These are phyloP conservation scores for Dorcus parallelipipedus DNA, from an alignment of 2,888 invertebrate genomes.

Conservation along the genomic window DNA sequence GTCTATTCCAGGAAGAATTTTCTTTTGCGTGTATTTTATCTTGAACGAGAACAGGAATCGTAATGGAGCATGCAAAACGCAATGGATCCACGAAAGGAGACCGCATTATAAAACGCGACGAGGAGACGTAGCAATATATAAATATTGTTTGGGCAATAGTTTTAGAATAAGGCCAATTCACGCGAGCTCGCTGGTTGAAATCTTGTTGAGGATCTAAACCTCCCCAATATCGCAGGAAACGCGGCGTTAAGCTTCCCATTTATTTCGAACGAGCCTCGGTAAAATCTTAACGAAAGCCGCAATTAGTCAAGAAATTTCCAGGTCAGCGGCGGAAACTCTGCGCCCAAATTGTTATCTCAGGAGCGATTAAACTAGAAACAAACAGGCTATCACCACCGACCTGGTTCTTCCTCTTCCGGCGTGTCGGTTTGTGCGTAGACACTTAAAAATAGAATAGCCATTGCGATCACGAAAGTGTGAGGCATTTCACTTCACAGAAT, in stretches of 20 bases:
- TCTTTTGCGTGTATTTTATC: too few species aligned
- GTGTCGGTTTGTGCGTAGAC: conserved; percentile 34
- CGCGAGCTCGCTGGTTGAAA: too few species aligned
- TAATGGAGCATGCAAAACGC: too few species aligned
- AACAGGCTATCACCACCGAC: conserved; percentile 8
- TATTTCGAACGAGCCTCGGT: conserved; percentile 18
- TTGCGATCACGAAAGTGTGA: conserved; percentile 22
- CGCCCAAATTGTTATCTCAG: too few species aligned
- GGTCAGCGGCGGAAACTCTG: neutral
- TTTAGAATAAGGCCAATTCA: too few species aligned
- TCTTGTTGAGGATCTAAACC: neutral
- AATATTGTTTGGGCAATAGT: too few species aligned
- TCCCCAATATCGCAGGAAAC: conserved; percentile 16
- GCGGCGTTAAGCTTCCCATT: conserved; percentile 21
- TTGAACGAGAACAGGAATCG: too few species aligned
- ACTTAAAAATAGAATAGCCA: conserved; percentile 22
- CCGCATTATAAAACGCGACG: too few species aligned
- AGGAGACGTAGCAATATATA: too few species aligned
- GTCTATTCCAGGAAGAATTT: too few species aligned
- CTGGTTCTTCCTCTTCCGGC: conserved; percentile 36
- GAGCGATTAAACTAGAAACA: neutral
- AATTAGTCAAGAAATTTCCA: conserved; percentile 7
- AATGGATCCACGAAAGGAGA: too few species aligned
- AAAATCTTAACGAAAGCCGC: conserved; percentile 5
- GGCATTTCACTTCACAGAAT: conserved; percentile 24